Percentiles rank a stretch among this genome's conserved stretches.
phyloP scores from a whole-genome alignment of 2,888 invertebrate genomes.

The Aphidoletes aphidimyza region DNA sequence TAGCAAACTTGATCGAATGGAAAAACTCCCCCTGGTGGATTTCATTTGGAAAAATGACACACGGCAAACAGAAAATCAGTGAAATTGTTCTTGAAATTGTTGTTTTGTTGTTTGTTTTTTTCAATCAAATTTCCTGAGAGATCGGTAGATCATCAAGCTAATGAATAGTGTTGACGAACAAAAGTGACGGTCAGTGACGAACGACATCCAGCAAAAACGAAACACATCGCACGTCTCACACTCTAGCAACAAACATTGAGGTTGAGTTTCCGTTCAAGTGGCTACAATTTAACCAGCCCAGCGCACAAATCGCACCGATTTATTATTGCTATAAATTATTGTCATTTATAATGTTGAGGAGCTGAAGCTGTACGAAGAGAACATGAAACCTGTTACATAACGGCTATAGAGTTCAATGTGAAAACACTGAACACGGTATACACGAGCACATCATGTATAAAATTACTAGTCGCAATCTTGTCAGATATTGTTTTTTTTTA shows the following conservation, averaged over 20 bases:
- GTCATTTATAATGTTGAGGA: neutral
- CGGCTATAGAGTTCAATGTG: slow-evolving; percentile 13
- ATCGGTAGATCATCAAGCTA: too few relatives aligned
- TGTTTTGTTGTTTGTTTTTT: too few relatives aligned
- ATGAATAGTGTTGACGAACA: too few relatives aligned
- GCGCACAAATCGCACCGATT: slow-evolving; percentile 22
- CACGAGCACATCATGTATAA: slow-evolving; percentile 34
- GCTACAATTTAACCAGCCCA: neutral
- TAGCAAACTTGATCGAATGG: neutral
- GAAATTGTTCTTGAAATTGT: too few relatives aligned
- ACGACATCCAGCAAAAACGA: too few relatives aligned
- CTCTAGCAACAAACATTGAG: neutral
- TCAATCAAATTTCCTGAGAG: too few relatives aligned
- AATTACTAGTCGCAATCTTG: slow-evolving; percentile 45
- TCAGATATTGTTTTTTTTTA: slow-evolving; percentile 43
- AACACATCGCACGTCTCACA: too few relatives aligned
- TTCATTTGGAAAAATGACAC: neutral
- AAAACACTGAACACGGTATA: neutral
- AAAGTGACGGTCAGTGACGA: too few relatives aligned
- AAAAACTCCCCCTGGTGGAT: neutral
- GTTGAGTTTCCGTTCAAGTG: slow-evolving; percentile 45
- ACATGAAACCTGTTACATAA: slow-evolving; percentile 48
- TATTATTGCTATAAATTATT: slow-evolving; percentile 53
- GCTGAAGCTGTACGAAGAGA: slow-evolving; percentile 34
- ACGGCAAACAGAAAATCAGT: too few relatives aligned